phyloP scores from a whole-genome alignment of 2,888 invertebrate genomes.

The Ophion obscuratus region DNA sequence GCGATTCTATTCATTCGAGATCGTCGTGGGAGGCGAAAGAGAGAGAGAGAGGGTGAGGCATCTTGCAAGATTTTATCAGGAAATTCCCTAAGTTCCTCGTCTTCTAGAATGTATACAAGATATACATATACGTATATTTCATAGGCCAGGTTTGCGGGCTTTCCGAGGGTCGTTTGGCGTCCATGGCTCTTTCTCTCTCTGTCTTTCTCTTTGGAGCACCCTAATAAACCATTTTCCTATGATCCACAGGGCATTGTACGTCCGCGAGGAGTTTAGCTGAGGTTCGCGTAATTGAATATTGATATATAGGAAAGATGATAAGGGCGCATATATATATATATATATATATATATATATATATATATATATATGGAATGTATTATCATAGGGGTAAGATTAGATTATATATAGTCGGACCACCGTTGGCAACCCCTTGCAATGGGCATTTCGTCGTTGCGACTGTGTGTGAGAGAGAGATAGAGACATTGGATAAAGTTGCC shows the following conservation, averaged over 20 bases:
- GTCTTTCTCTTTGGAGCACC: constrained; percentile 43
- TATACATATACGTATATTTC: constrained; percentile 15
- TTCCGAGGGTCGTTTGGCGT: constrained; percentile 57
- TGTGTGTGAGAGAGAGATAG: background rate
- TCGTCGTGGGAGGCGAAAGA: background rate
- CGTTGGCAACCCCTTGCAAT: constrained; percentile 39
- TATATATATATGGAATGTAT: constrained; percentile 70
- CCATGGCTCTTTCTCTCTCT: constrained; percentile 41
- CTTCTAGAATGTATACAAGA: constrained; percentile 6
- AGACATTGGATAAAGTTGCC: constrained; percentile 24
- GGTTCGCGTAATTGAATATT: constrained; percentile 78
- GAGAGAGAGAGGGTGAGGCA: constrained; percentile 40
- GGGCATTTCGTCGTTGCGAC: constrained; percentile 23
- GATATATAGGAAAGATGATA: constrained; percentile 76
- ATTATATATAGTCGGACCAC: constrained; percentile 37
- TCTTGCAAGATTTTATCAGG: constrained; percentile 70
- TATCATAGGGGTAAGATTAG: constrained; percentile 62
- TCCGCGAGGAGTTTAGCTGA: constrained; percentile 71
- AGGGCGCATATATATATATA: constrained; percentile 58
- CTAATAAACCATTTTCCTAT: constrained; percentile 75
- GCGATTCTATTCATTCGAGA: constrained; percentile 19
- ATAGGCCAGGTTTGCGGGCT: constrained; percentile 23
- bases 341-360: constrained; percentile 69
- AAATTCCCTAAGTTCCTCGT: constrained; percentile 67
- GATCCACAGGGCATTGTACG: constrained; percentile 69